phyloP scores from a whole-genome alignment of 2,797 vertebrate genomes.

The Notoglanidium macrostoma region DNA sequence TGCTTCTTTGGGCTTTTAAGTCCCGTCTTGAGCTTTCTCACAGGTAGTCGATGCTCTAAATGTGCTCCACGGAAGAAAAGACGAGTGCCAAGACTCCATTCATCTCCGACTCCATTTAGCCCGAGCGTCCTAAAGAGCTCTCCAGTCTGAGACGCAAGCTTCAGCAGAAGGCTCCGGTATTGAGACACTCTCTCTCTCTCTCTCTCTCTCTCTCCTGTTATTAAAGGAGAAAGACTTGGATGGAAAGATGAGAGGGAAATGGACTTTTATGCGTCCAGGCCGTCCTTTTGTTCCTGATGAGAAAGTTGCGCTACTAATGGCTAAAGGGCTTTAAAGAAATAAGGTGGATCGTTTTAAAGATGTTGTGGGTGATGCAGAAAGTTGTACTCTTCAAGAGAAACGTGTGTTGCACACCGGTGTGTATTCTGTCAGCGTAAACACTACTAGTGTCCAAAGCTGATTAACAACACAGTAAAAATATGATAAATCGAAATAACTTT shows the following conservation, averaged over 20 bases:
- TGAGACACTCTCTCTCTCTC: constrained; percentile 67
- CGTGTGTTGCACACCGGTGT: not conserved
- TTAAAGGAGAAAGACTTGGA: constrained; percentile 47
- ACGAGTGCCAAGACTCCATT: constrained; percentile 52
- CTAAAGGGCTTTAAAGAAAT: constrained; percentile 37
- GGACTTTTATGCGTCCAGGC: constrained; percentile 50
- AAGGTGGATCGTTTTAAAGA: constrained; percentile 18
- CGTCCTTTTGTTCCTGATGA: constrained; percentile 43
- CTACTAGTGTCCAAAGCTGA: not conserved
- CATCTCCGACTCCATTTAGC: constrained; percentile 61
- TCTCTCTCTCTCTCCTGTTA: constrained; percentile 37
- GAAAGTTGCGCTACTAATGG: constrained; percentile 44
- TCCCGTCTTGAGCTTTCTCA: constrained; percentile 74
- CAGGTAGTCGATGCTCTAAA: constrained; percentile 70
- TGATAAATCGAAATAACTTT: not conserved
- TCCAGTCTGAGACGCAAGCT: constrained; percentile 73
- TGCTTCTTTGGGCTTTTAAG: constrained; percentile 79
- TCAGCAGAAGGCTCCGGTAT: constrained; percentile 74
- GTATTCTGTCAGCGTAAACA: not conserved
- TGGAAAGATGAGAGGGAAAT: constrained; percentile 62
- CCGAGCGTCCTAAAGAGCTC: constrained; percentile 71
- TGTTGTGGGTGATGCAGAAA: constrained; percentile 11
- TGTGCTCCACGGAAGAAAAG: constrained; percentile 52
- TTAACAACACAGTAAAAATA: not conserved
- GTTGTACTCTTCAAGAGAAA: constrained; percentile 8